phyloP scores from a whole-genome alignment of 1,140 invertebrate genomes.

The Hetaerina americana region DNA sequence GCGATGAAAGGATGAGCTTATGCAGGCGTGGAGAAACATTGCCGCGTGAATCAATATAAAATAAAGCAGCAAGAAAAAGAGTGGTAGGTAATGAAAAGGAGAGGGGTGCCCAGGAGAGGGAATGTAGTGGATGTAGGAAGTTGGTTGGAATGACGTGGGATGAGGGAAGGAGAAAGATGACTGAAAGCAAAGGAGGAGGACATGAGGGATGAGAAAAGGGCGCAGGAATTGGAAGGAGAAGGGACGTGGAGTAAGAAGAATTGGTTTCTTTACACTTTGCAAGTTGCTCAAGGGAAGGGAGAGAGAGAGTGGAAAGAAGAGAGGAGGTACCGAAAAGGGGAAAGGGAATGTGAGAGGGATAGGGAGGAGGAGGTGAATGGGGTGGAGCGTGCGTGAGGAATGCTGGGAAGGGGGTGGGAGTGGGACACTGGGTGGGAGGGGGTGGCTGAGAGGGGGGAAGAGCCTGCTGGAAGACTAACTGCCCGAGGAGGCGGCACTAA shows the following conservation, averaged over 20 bases:
- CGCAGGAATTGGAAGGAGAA: background rate
- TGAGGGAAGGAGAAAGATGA: no score
- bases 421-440: background rate
- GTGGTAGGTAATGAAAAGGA: no score
- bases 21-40: no score
- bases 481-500: background rate
- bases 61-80: no score
- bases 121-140: no score
- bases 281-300: background rate
- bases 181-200: background rate
- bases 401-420: background rate
- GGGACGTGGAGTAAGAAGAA: background rate
- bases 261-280: no score
- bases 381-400: background rate
- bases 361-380: background rate
- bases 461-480: background rate
- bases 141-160: no score
- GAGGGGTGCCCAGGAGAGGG: no score
- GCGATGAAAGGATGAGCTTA: no score
- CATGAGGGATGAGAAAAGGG: background rate
- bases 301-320: background rate
- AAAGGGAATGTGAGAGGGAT: background rate
- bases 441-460: background rate
- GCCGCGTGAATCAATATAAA: no score
- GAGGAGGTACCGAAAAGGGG: background rate